phyloP scores from a whole-genome alignment of 1,140 invertebrate species.

The Caenorhabditis briggsae region DNA sequence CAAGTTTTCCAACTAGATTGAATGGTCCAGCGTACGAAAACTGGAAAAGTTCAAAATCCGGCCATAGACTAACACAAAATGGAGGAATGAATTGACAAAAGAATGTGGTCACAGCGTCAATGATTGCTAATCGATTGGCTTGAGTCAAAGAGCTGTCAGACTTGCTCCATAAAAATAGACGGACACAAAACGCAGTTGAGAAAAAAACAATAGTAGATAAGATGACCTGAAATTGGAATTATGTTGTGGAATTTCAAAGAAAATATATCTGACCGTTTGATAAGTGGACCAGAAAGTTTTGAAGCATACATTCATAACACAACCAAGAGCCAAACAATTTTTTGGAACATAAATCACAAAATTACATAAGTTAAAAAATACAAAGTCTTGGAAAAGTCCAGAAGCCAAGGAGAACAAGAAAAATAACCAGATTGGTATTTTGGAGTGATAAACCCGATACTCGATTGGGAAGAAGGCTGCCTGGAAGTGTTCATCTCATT shows the following conservation, averaged over 20 bases:
- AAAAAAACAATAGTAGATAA: neutral
- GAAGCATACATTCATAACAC: slow-evolving; percentile 25
- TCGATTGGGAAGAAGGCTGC: slow-evolving; percentile 36
- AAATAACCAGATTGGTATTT: slow-evolving; percentile 12
- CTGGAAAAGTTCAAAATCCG: slow-evolving; percentile 16
- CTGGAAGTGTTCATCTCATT: neutral
- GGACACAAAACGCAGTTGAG: neutral
- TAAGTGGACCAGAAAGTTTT: slow-evolving; percentile 23
- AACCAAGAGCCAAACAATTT: slow-evolving; percentile 32
- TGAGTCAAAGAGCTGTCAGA: neutral
- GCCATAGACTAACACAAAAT: slow-evolving; percentile 14
- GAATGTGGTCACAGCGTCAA: slow-evolving; percentile 3
- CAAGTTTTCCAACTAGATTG: slow-evolving; percentile 2
- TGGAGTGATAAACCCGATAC: neutral
- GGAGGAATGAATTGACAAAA: slow-evolving; percentile 36
- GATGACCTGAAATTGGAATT: neutral
- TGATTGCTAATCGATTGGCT: slow-evolving; percentile 12
- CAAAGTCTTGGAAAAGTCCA: slow-evolving; percentile 30
- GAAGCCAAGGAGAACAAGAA: neutral
- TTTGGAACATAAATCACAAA: slow-evolving; percentile 32
- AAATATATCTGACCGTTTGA: neutral
- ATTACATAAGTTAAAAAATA: slow-evolving; percentile 26
- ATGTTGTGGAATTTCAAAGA: no score
- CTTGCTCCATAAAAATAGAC: slow-evolving; percentile 18
- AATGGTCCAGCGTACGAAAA: slow-evolving; percentile 16